phyloP scores from a whole-genome alignment of 1,140 invertebrate species.

The Oscheius sp. region DNA sequence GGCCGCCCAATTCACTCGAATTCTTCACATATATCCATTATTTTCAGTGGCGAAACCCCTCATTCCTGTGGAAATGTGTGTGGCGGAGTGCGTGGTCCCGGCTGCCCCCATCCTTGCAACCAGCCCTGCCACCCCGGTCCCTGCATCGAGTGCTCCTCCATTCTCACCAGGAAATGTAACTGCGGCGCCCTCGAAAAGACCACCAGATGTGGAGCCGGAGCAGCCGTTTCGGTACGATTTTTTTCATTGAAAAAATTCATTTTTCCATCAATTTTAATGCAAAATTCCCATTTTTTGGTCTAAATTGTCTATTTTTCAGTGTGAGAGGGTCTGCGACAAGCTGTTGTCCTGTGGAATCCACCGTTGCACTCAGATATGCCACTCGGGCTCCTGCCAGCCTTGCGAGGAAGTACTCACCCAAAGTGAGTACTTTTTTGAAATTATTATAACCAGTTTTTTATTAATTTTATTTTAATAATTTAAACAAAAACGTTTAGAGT shows the following conservation, averaged over 20 bases:
- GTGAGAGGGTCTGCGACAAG: conserved; percentile 69
- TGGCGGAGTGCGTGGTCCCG: conserved; percentile 64
- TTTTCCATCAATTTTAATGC: background rate
- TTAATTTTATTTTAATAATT: conserved; percentile 47
- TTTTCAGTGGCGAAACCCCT: conserved; percentile 70
- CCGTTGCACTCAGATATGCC: conserved; percentile 73
- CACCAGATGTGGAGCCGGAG: conserved; percentile 29
- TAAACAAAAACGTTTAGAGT: conserved; percentile 62
- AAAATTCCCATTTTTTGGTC: background rate
- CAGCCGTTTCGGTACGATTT: conserved; percentile 32
- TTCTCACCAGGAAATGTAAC: conserved; percentile 64
- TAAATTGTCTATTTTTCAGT: conserved; percentile 33
- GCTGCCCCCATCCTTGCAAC: conserved; percentile 79
- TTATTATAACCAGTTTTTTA: conserved; percentile 23
- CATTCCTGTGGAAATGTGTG: conserved; percentile 87
- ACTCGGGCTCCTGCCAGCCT: conserved; percentile 64
- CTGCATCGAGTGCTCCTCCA: conserved; percentile 74
- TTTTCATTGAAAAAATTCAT: background rate
- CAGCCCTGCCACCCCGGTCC: conserved; percentile 83
- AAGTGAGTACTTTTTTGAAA: conserved; percentile 48
- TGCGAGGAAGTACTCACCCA: conserved; percentile 66
- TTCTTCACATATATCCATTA: background rate
- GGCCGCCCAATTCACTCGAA: conserved; percentile 62
- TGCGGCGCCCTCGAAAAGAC: conserved; percentile 63
- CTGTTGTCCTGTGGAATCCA: conserved; percentile 65